A percentile compares a stretch with the other conserved stretches of the same genome.
Evolutionary conservation across 2,888 invertebrate genomes (phyloP).

Genomic region (Eucera pruinosa): DNA sequence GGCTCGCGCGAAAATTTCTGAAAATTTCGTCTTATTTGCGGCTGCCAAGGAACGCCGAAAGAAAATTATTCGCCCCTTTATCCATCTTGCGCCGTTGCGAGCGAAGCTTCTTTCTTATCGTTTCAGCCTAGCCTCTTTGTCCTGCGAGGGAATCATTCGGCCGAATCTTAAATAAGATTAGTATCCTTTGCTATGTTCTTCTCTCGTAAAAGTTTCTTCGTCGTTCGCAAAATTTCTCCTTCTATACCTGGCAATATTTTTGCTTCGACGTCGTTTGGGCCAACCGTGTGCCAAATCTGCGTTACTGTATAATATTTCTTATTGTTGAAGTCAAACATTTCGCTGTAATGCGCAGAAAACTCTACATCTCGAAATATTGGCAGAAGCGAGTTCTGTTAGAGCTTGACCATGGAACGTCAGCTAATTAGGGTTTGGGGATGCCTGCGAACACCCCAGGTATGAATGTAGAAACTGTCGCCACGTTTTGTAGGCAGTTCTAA

Average conservation of each 20-base stretch:
- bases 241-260: background rate
- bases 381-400: too few species aligned
- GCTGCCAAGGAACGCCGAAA: constrained; percentile 20
- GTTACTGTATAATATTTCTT: too few species aligned
- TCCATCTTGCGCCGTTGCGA: constrained; percentile 11
- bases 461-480: too few species aligned
- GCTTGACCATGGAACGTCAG: too few species aligned
- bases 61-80: constrained; percentile 45
- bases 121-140: constrained; percentile 48
- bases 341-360: too few species aligned
- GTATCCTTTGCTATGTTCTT: background rate
- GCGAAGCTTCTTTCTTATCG: constrained; percentile 43
- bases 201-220: background rate
- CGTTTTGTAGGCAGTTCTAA: too few species aligned
- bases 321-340: too few species aligned
- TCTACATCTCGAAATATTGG: too few species aligned
- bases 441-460: too few species aligned
- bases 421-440: too few species aligned
- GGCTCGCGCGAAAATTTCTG: constrained; percentile 41
- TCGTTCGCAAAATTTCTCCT: constrained; percentile 6
- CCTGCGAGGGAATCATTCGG: constrained; percentile 40
- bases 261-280: background rate
- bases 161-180: constrained; percentile 44
- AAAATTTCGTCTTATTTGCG: constrained; percentile 38
- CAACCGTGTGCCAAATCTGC: too few species aligned